Percentiles rank a stretch among this genome's conserved stretches.
Conservation (phyloP, 2,113 vertebrate species). For the Syngnathoides biaculeatus region DNA sequence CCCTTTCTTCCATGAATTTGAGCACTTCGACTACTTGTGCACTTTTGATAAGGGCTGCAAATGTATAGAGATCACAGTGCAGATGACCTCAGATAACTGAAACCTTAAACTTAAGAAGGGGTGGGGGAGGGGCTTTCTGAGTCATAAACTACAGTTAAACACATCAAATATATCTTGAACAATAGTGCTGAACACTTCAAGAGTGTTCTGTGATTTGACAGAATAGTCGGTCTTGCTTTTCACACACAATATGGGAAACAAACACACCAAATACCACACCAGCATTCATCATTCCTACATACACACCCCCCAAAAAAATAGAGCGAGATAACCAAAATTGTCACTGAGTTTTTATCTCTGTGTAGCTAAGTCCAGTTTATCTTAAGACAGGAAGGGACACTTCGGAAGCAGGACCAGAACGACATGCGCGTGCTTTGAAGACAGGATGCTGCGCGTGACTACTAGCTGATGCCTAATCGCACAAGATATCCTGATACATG, state of each 20-base stretch:
- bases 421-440: slow-evolving; percentile 30
- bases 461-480: slow-evolving; percentile 10
- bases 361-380: slow-evolving; percentile 22
- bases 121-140: not conserved
- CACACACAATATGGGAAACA: not conserved
- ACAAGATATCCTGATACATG: slow-evolving; percentile 13
- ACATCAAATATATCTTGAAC: not conserved
- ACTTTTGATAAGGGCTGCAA: slow-evolving; percentile 9
- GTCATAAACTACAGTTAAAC: slow-evolving; percentile 1
- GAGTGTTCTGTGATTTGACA: not conserved
- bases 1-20: slow-evolving; percentile 5
- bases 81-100: slow-evolving; percentile 6
- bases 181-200: not conserved
- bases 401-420: slow-evolving; percentile 38
- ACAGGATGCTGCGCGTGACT: slow-evolving; percentile 34
- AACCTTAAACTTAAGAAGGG: not conserved
- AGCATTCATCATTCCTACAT: not conserved
- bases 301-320: not conserved
- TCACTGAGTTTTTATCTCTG: slow-evolving; percentile 20
- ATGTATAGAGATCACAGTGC: not conserved
- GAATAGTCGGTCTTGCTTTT: not conserved
- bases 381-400: slow-evolving; percentile 17
- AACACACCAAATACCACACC: not conserved
- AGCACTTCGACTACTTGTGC: slow-evolving; percentile 3
- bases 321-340: not conserved